Evolutionary conservation across 2,113 vertebrate species (phyloP).

Genomic region (Passer domesticus): DNA sequence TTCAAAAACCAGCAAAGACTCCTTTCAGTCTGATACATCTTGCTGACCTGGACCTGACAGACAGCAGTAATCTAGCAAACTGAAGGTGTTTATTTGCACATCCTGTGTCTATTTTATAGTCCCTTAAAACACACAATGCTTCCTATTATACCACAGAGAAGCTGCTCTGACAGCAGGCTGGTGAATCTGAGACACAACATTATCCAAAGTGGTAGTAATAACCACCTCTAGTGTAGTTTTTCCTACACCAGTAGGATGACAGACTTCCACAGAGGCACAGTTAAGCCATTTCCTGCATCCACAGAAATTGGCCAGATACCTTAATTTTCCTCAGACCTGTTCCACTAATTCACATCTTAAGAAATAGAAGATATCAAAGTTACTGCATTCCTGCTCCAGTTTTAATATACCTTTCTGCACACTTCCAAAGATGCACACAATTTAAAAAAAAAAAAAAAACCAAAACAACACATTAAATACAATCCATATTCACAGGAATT

Average conservation of each 20-base stretch:
- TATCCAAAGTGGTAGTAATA: background rate
- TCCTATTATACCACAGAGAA: background rate
- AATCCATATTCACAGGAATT: background rate
- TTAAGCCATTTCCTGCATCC: background rate
- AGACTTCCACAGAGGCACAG: background rate
- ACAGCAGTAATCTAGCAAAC: background rate
- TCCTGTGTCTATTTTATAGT: background rate
- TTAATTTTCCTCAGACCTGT: background rate
- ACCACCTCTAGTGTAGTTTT: background rate
- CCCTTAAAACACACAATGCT: background rate
- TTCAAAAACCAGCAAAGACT: background rate
- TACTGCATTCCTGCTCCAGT: background rate
- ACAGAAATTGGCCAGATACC: background rate
- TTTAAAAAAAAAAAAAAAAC: background rate
- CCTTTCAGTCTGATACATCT: background rate
- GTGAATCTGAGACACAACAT: background rate
- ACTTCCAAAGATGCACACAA: background rate
- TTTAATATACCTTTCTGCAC: background rate
- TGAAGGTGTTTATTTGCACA: background rate
- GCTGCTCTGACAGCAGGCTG: background rate
- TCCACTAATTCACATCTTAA: background rate
- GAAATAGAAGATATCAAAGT: background rate
- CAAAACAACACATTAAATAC: background rate
- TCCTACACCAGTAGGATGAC: background rate
- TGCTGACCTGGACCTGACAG: background rate